Conservation (phyloP, 1,140 invertebrate genomes). For the Antheraea pernyi region DNA sequence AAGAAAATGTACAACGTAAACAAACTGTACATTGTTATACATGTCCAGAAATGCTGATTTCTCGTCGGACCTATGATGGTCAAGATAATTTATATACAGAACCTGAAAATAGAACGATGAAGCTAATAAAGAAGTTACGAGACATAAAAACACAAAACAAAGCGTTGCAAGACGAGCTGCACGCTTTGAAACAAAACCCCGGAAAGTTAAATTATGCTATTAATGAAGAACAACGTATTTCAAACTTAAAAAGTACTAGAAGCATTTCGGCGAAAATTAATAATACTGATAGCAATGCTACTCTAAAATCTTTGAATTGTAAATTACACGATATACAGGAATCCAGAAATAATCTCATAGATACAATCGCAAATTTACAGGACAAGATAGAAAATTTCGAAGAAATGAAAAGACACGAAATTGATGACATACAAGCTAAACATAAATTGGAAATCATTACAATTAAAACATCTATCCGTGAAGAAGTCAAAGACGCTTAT, state of each 20-base stretch:
- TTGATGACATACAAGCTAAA: conserved; percentile 49
- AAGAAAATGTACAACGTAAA: conserved; percentile 8
- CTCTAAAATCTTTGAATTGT: conserved; percentile 40
- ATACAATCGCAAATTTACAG: conserved; percentile 46
- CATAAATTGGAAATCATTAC: conserved; percentile 55
- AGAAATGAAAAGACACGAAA: conserved; percentile 49
- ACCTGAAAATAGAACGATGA: conserved; percentile 45
- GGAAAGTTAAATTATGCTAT: not conserved
- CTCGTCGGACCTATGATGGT: conserved; percentile 11
- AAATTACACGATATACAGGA: conserved; percentile 51
- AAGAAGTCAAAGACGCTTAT: conserved; percentile 41
- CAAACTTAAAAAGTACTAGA: conserved; percentile 41
- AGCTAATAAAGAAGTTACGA: conserved; percentile 54
- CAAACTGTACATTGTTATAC: conserved; percentile 21
- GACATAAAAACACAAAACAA: conserved; percentile 66
- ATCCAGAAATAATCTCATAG: conserved; percentile 45
- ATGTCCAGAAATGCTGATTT: conserved; percentile 25
- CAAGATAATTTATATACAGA: conserved; percentile 21
- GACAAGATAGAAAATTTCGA: conserved; percentile 44
- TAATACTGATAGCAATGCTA: conserved; percentile 34
- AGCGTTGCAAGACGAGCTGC: conserved; percentile 47
- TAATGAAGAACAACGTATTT: conserved; percentile 22
- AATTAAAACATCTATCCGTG: conserved; percentile 33
- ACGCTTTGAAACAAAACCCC: conserved; percentile 37
- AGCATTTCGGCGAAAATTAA: conserved; percentile 25